A percentile compares a stretch with the other conserved stretches of the same genome.
Evolutionary conservation across 2,113 vertebrate genomes (phyloP).

Genomic region (Mastomys coucha): DNA sequence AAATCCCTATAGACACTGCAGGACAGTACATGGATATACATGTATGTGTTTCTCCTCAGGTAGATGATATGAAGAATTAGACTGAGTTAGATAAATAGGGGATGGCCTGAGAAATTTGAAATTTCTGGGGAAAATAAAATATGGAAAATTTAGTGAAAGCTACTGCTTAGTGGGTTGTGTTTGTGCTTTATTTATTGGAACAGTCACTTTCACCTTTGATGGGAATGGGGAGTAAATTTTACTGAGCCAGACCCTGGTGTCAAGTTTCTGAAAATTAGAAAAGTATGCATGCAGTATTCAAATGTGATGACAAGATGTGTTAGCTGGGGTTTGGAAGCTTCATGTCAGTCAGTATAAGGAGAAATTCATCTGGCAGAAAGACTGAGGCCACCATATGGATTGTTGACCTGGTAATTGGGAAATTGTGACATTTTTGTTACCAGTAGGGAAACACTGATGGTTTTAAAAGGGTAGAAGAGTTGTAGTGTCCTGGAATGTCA

Average conservation of each 20-base stretch:
- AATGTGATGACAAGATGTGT: background rate
- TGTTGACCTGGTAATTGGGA: background rate
- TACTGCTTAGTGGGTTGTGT: background rate
- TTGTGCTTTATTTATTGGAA: background rate
- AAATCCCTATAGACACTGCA: background rate
- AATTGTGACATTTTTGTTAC: background rate
- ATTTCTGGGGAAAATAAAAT: constrained; percentile 12
- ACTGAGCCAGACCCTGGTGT: background rate
- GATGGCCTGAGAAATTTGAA: background rate
- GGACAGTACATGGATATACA: rapidly evolving
- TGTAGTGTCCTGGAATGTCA: background rate
- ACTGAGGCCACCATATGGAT: background rate
- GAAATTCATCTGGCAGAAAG: background rate
- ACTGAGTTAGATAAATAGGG: background rate
- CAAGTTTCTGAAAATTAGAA: background rate
- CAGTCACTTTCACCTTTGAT: background rate
- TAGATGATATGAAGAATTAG: background rate
- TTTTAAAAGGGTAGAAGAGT: background rate
- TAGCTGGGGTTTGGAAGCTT: background rate
- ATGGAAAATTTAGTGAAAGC: constrained; percentile 35
- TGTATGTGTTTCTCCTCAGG: background rate
- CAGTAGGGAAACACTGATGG: background rate
- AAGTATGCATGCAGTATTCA: background rate
- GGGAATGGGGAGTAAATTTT: background rate
- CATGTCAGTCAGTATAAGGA: background rate